These are phyloP conservation scores for Phyllostomus hastatus DNA, from an alignment of 2,113 vertebrate genomes.

Conservation along the genomic window DNA sequence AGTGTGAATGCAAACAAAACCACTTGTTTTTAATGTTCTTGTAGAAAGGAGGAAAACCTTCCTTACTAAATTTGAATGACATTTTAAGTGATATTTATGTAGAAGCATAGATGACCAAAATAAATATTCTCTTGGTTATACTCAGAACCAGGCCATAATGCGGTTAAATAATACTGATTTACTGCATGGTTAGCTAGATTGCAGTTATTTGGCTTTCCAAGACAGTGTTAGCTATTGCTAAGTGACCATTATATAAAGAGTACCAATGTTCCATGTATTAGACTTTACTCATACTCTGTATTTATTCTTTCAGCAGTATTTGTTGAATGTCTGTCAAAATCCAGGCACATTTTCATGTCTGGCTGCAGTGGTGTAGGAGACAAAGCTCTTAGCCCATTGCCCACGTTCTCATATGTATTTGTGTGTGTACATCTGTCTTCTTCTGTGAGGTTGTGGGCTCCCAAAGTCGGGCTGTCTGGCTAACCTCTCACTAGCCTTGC, in stretches of 20 bases:
- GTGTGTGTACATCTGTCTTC: not conserved
- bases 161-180: not conserved
- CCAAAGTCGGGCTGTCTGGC: not conserved
- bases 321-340: not conserved
- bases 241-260: not conserved
- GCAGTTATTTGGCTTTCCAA: not conserved
- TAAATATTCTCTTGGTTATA: not conserved
- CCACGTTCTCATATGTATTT: not conserved
- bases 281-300: not conserved
- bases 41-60: constrained; percentile 20
- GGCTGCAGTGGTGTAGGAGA: not conserved
- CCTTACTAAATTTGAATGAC: not conserved
- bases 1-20: constrained; percentile 29
- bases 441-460: not conserved
- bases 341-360: not conserved
- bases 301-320: constrained; percentile 28
- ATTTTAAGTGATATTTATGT: not conserved
- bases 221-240: not conserved
- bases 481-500: not conserved
- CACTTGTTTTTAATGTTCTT: not conserved
- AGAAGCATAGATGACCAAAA: not conserved
- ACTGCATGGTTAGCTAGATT: not conserved
- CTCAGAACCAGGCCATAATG: not conserved
- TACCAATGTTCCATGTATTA: not conserved
- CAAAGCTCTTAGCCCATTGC: not conserved